Conservation (phyloP, 2,888 invertebrate species). For the Epiblema foenella region DNA sequence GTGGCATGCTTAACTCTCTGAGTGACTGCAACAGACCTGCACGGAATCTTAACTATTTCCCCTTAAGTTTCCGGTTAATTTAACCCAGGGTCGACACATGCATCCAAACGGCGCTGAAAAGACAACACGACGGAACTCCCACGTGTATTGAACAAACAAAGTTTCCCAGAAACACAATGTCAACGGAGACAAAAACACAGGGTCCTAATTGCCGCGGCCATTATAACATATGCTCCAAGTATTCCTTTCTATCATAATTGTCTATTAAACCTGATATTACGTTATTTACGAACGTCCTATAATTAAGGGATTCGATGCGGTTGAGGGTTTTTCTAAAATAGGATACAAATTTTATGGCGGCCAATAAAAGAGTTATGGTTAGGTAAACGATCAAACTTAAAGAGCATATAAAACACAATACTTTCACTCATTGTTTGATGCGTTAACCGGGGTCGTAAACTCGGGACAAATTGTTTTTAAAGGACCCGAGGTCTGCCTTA, state of each 20-base stretch:
- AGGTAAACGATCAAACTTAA: conserved; percentile 75
- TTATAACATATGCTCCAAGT: conserved; percentile 59
- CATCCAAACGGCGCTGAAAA: conserved; percentile 63
- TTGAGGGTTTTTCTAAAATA: conserved; percentile 50
- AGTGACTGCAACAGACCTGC: conserved; percentile 69
- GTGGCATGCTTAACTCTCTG: conserved; percentile 65
- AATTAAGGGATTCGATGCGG: conserved; percentile 59
- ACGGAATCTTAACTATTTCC: conserved; percentile 79
- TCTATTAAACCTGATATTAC: conserved; percentile 57
- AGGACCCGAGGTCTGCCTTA: conserved; percentile 59
- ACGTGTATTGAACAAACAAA: conserved; percentile 74
- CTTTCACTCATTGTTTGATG: conserved; percentile 76
- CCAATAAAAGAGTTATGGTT: conserved; percentile 68
- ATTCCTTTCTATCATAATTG: conserved; percentile 59
- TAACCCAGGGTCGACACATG: conserved; percentile 77
- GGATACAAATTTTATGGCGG: conserved; percentile 53
- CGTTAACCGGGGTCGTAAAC: conserved; percentile 73
- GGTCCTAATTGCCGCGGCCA: conserved; percentile 69
- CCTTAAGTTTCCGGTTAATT: conserved; percentile 81
- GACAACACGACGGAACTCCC: conserved; percentile 68
- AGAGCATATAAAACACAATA: conserved; percentile 72
- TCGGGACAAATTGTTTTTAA: conserved; percentile 78
- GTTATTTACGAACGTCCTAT: conserved; percentile 50
- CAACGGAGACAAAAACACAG: conserved; percentile 72
- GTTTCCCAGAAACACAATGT: conserved; percentile 78